Conservation (phyloP, 2,797 vertebrate species). For the Macropus fuliginosus region DNA sequence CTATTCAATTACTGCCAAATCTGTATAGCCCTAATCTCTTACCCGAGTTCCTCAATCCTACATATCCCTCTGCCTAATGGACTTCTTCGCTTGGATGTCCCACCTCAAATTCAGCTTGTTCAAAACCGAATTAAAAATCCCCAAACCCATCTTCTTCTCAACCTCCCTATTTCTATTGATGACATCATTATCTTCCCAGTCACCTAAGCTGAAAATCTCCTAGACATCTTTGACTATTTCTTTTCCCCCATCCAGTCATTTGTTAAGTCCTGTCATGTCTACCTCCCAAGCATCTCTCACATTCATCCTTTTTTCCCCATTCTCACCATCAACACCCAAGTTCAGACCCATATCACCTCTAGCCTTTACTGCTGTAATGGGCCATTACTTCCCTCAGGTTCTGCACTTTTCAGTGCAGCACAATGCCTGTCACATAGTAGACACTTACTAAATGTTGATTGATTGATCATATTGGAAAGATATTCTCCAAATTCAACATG, state of each 20-base stretch:
- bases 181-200: neutral
- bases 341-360: neutral
- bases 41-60: neutral
- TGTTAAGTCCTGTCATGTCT: neutral
- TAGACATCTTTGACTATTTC: neutral
- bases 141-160: too few species aligned
- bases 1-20: neutral
- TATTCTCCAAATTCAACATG: neutral
- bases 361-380: neutral
- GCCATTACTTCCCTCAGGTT: neutral
- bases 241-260: neutral
- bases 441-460: neutral
- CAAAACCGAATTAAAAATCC: neutral
- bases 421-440: neutral
- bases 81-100: neutral
- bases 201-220: neutral
- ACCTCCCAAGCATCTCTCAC: neutral
- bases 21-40: neutral
- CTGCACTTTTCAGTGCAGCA: neutral
- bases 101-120: neutral
- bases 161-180: neutral
- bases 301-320: neutral
- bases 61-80: neutral
- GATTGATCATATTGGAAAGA: too few species aligned
- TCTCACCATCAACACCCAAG: neutral